Conservation (phyloP, 2,113 vertebrate species). For the Mola mola region DNA sequence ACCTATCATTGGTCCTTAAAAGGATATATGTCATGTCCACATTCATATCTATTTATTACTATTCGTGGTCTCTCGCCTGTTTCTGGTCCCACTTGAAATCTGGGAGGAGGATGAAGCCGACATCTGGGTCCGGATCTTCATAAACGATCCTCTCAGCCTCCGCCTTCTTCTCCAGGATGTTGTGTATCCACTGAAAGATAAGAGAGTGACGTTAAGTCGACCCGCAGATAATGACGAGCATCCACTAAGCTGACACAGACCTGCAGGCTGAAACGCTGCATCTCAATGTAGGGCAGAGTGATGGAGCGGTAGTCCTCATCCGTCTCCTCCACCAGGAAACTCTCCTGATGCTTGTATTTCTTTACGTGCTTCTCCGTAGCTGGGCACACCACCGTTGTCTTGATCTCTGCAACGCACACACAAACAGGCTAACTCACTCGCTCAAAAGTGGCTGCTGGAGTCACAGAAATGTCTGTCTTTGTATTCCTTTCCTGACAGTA, state of each 20-base stretch:
- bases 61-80: slow-evolving; percentile 82
- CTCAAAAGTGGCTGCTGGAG: background rate
- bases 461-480: background rate
- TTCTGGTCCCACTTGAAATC: slow-evolving; percentile 98
- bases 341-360: slow-evolving; percentile 89
- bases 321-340: slow-evolving; percentile 86
- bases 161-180: slow-evolving; percentile 96
- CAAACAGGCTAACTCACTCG: background rate
- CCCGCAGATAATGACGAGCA: background rate
- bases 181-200: slow-evolving; percentile 90
- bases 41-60: background rate
- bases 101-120: slow-evolving; percentile 92
- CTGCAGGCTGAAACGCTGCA: slow-evolving; percentile 92
- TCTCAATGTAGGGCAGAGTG: slow-evolving; percentile 88
- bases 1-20: no score
- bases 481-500: slow-evolving; percentile 44
- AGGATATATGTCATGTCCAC: no score
- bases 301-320: slow-evolving; percentile 85
- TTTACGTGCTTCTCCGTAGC: slow-evolving; percentile 94
- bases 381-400: slow-evolving; percentile 91
- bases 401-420: slow-evolving; percentile 85
- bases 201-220: background rate
- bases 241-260: slow-evolving; percentile 59
- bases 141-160: slow-evolving; percentile 89
- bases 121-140: slow-evolving; percentile 87